phyloP scores from a whole-genome alignment of 2,113 vertebrate genomes.

The Ceratotherium simum region DNA sequence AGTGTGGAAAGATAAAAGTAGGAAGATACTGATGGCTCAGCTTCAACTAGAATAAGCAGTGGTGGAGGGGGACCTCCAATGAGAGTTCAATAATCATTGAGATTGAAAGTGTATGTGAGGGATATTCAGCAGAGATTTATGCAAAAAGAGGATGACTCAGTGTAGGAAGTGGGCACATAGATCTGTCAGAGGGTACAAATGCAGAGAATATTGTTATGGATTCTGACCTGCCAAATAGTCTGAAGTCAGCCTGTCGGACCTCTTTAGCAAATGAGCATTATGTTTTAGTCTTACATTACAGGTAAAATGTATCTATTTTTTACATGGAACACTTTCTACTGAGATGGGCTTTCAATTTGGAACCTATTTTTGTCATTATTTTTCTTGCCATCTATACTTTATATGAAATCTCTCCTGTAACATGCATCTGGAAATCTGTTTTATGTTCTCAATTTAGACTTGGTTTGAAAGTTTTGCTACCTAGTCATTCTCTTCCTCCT shows the following conservation, averaged over 20 bases:
- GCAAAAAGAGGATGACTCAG: neutral
- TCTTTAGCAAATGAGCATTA: neutral
- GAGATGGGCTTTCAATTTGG: neutral
- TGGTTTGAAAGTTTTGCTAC: neutral
- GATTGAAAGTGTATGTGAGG: too few species aligned
- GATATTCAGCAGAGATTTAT: neutral
- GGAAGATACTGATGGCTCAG: neutral
- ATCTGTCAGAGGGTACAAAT: neutral
- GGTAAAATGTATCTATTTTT: neutral
- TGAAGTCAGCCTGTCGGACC: neutral
- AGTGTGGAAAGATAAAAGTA: neutral
- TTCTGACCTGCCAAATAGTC: neutral
- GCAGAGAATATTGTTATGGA: neutral
- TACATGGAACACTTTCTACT: neutral
- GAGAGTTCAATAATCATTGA: neutral
- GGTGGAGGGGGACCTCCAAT: neutral
- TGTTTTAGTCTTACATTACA: neutral
- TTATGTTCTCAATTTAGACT: neutral
- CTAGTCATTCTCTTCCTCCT: neutral
- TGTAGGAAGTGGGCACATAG: accelerated
- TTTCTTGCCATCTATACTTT: neutral
- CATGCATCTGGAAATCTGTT: neutral
- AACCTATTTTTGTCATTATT: neutral
- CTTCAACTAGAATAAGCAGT: neutral
- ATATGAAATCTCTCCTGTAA: neutral